Conservation (phyloP, 2,113 vertebrate species). For the Hemichromis elongatus region DNA sequence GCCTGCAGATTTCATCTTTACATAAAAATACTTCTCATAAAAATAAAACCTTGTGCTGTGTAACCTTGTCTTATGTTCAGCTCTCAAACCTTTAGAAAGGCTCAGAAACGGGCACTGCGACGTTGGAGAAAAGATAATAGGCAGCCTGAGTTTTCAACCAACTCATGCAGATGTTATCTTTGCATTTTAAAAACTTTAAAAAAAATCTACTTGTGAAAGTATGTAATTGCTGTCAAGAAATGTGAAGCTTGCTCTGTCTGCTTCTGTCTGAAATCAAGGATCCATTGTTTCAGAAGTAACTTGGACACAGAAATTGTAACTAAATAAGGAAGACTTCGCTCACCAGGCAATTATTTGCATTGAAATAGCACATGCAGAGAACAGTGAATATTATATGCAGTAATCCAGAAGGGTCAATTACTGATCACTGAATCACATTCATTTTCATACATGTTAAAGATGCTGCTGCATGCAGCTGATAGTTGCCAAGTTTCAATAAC, state of each 20-base stretch:
- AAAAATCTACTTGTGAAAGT: not conserved
- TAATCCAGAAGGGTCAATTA: not conserved
- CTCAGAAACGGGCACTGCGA: not conserved
- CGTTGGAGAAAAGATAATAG: not conserved
- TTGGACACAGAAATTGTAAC: not conserved
- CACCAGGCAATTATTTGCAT: not conserved
- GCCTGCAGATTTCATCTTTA: not conserved
- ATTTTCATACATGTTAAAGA: not conserved
- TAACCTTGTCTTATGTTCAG: not conserved
- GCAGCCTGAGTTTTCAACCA: not conserved
- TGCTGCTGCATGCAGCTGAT: not conserved
- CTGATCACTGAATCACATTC: fast-evolving
- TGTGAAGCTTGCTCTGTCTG: not conserved
- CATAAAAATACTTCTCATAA: not conserved
- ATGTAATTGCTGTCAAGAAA: not conserved
- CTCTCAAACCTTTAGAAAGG: not conserved
- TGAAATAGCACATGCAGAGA: not conserved
- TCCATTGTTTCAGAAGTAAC: not conserved
- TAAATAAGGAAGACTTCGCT: not conserved
- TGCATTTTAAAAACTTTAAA: not conserved
- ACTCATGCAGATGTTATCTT: not conserved
- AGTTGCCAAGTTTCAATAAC: not conserved
- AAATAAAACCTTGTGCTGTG: not conserved
- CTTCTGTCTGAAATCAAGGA: not conserved
- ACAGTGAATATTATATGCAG: not conserved